Percentiles rank a stretch among this genome's conserved stretches.
Evolutionary conservation across 2,888 invertebrate genomes (phyloP).

Genomic region (Venusia cambrica): DNA sequence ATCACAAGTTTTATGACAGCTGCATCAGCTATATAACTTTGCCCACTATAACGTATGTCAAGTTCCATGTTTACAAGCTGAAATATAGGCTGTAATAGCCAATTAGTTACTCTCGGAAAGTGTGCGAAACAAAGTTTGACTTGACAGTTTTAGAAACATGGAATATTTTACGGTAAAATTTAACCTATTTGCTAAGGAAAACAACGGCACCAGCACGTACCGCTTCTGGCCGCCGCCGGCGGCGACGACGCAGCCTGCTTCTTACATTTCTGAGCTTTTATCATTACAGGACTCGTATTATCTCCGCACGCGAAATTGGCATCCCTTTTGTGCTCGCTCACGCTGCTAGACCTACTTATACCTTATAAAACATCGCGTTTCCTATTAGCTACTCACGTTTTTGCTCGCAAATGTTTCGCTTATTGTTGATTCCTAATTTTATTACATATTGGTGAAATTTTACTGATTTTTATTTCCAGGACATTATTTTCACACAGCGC

Average conservation of each 20-base stretch:
- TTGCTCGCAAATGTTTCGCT: conserved; percentile 42
- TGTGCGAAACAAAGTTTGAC: conserved; percentile 9
- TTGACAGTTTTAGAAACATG: conserved; percentile 9
- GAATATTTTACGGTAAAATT: conserved; percentile 34
- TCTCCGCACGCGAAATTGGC: conserved; percentile 55
- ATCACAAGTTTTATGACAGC: conserved; percentile 41
- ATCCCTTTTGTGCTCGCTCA: conserved; percentile 46
- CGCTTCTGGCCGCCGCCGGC: conserved; percentile 23
- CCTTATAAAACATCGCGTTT: conserved; percentile 42
- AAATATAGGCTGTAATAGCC: conserved; percentile 9
- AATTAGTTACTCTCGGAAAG: conserved; percentile 11
- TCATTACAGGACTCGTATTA: conserved; percentile 43
- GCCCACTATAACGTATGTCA: conserved; percentile 17
- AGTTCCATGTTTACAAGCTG: conserved; percentile 18
- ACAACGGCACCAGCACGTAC: conserved; percentile 25
- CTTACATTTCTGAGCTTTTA: conserved; percentile 30
- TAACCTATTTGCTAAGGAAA: conserved; percentile 36
- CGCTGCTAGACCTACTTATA: conserved; percentile 42
- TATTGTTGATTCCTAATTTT: conserved; percentile 39
- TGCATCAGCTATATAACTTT: conserved; percentile 32
- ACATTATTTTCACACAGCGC: no score
- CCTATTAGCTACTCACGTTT: conserved; percentile 47
- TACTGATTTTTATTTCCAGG: no score
- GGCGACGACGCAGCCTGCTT: conserved; percentile 21
- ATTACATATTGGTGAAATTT: conserved; percentile 44